These are phyloP conservation scores for Lamprologus tigripictilis DNA, from an alignment of 2,113 vertebrate genomes.

Conservation along the genomic window DNA sequence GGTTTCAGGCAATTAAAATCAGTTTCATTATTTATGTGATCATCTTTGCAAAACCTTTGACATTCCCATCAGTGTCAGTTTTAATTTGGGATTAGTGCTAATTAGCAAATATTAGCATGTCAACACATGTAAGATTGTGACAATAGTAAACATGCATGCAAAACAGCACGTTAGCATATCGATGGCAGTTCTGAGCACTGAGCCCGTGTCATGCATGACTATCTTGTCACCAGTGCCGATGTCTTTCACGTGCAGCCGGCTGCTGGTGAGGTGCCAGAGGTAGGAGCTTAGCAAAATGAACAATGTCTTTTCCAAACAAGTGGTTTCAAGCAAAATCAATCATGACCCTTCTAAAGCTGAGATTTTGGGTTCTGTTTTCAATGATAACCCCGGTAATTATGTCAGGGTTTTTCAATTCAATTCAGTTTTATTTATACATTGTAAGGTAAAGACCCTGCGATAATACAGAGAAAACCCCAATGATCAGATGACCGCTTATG, in stretches of 20 bases:
- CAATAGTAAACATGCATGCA: not conserved
- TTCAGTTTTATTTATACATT: not conserved
- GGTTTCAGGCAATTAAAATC: not conserved
- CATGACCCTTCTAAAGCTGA: not conserved
- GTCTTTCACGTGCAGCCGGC: not conserved
- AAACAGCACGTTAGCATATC: not conserved
- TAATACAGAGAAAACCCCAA: not conserved
- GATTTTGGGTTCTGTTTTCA: not conserved
- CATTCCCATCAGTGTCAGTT: not conserved
- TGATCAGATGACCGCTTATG: fast-evolving
- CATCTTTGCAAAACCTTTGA: not conserved
- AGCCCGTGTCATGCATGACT: not conserved
- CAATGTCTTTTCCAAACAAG: not conserved
- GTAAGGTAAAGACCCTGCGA: not conserved
- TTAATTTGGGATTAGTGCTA: not conserved
- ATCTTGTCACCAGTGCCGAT: not conserved
- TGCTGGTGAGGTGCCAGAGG: not conserved
- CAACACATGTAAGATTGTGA: not conserved
- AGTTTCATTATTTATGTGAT: not conserved
- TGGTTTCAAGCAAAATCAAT: not conserved
- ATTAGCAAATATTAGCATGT: not conserved
- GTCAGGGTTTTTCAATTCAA: not conserved
- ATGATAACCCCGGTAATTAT: not conserved
- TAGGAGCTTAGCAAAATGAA: not conserved
- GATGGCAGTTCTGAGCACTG: not conserved